Evolutionary conservation across 2,113 vertebrate genomes (phyloP), one percentile per base, ranked within the genome.

Genomic region (Bucco capensis): DNA sequence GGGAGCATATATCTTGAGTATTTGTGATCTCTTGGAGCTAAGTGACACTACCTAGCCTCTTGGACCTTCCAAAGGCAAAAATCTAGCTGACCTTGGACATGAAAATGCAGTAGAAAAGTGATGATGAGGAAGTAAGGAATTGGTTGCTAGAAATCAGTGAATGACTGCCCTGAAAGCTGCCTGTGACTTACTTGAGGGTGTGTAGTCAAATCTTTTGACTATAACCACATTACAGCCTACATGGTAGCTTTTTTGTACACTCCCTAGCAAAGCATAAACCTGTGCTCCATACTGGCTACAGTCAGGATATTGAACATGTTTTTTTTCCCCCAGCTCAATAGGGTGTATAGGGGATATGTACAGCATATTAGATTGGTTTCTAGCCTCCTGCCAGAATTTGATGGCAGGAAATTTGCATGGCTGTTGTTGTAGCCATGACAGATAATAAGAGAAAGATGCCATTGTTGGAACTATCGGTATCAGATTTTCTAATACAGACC

Each of bases 401-500:
- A 82, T 67, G 91, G 46, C 86, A 95, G 89, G 94, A 95, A 85
- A 93, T 96, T 94, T 96, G 65, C 92, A 71, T 15, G 0, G 80
- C 66, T 95, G 80, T 88, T 92, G 33, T 86, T 87, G 88, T 56
- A 88, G 83, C 64, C 92, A 89, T 90, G 84, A 91, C 77, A 93
- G 89, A 93, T 93, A 92, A 88, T 72, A 96, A 78, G 64, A 80
- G 78, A 96, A 90, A 65, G 86, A 70, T 94, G 73, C 44, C 80
- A 88, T 93, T 92, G 83, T 95, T 93, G 87, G 37, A 89, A 62
- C 42, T 67, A 72, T 61, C 51, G 58, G 65, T 76, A 94, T 95
- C 88, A 95, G 89, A 95, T 94, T 96, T 93, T 91, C 78, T 93
- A 95, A 86, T 67, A 91, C 78, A 86, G 50, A 35, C 40, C 83